Evolutionary conservation across 2,888 invertebrate genomes (phyloP), one percentile per base, ranked within the genome.

Genomic region (Pheosia gnoma): DNA sequence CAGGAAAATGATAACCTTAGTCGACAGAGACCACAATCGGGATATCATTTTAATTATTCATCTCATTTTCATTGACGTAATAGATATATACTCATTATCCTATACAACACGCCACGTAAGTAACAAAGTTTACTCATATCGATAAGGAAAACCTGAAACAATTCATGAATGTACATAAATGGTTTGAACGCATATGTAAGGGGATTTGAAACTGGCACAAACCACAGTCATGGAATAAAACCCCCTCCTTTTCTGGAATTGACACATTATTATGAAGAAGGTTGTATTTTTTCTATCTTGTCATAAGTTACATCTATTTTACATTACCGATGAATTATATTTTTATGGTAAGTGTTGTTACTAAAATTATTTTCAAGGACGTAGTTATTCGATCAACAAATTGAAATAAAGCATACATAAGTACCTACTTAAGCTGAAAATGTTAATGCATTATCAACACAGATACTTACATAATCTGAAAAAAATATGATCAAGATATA

Each of bases 81-180:
- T 4, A 47, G 47, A 11, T 47, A 47, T 41, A 41, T 45, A 45
- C n/a, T n/a, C 11, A 47, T 47, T 47, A n/a, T 47, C n/a, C 47
- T 47, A 47, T 47, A 47, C n/a, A 5, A 47, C 47, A 47, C 4
- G 47, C n/a, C 47, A 3, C 47, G 47, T 47, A 25, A 25, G 25
- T 25, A 25, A 25, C 47, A 47, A 11, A 47, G 47, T 47, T 41
- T 47, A 47, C 47, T 47, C 47, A 47, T 47, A 47, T 47, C 1
- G 47, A 47, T 47, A 47, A 47, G 47, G 47, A 47, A 47, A 47
- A 47, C 11, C 47, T 47, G 47, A 4, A 47, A 47, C 47, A 11
- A 47, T n/a, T 47, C n/a, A 47, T 47, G 47, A 47, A 47, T 47
- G n/a, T 47, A 47, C 47, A 47, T 47, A 47, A 47, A 43, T 43